A percentile compares a stretch with the other conserved stretches of the same genome.
Evolutionary conservation across 1,140 invertebrate genomes (phyloP).

Genomic region (Drosophila kurseongensis): DNA sequence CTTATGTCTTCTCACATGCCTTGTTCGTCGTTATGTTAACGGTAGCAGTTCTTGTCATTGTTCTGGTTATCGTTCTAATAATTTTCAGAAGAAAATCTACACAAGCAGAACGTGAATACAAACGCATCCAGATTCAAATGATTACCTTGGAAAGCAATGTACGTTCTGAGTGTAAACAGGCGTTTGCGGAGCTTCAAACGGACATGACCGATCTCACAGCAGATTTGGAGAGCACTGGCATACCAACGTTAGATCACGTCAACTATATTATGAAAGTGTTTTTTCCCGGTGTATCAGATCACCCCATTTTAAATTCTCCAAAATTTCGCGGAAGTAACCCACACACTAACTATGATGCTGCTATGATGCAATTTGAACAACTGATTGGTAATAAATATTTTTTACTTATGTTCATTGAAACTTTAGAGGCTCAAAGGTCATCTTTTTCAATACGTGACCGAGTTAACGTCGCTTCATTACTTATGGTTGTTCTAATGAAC

Average conservation of each 20-base stretch:
- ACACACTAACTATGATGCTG: constrained; percentile 94
- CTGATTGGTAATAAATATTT: constrained; percentile 97
- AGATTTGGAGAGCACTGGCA: constrained; percentile 97
- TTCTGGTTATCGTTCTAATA: constrained; percentile 94
- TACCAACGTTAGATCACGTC: constrained; percentile 97
- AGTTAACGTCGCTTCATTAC: constrained; percentile 96
- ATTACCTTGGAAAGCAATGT: constrained; percentile 99
- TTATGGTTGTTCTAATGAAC: constrained; percentile 96
- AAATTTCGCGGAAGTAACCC: constrained; percentile 89
- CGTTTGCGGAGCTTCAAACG: constrained; percentile 90
- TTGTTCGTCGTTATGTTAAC: constrained; percentile 93
- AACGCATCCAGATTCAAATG: constrained; percentile 99
- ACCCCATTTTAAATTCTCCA: constrained; percentile 95
- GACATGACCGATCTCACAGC: constrained; percentile 99
- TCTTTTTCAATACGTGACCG: constrained; percentile 97
- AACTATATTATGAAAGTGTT: constrained; percentile 99
- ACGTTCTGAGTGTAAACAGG: constrained; percentile 98
- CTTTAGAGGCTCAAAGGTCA: constrained; percentile 94
- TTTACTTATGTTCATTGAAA: constrained; percentile 96
- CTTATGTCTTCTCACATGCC: constrained; percentile 94
- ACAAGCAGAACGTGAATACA: constrained; percentile 97
- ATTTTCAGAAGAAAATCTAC: constrained; percentile 96
- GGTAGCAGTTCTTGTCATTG: constrained; percentile 92
- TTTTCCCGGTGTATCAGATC: constrained; percentile 96
- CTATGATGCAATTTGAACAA: constrained; percentile 97